Evolutionary conservation across 2,888 invertebrate genomes (phyloP).

Genomic region (Cryptophagus acutangulus): DNA sequence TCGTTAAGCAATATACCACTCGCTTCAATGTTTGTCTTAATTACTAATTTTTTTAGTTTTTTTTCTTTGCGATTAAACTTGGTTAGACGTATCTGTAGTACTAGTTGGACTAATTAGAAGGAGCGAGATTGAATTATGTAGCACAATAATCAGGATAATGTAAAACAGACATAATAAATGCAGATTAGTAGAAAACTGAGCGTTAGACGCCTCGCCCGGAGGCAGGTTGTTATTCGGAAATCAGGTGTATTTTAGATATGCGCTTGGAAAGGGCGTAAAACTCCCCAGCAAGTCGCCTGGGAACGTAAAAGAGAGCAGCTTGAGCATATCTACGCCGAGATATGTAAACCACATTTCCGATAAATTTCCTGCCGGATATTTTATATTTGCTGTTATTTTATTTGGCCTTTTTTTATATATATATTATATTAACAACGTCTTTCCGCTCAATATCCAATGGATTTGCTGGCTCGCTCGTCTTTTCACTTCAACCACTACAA

Average conservation of each 20-base stretch:
- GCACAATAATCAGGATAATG: too few relatives aligned
- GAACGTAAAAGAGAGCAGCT: slow-evolving; percentile 11
- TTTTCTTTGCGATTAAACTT: slow-evolving; percentile 2
- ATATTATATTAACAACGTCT: slow-evolving; percentile 28
- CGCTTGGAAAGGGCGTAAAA: slow-evolving; percentile 5
- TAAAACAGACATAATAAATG: slow-evolving; percentile 9
- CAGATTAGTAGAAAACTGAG: slow-evolving; percentile 7
- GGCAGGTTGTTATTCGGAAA: slow-evolving; percentile 4
- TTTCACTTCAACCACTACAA: too few relatives aligned
- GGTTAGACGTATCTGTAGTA: too few relatives aligned
- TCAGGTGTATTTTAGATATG: slow-evolving; percentile 7
- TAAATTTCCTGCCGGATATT: slow-evolving; percentile 38
- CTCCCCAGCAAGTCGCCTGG: slow-evolving; percentile 5
- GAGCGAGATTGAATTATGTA: too few relatives aligned
- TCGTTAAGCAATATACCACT: slow-evolving; percentile 33
- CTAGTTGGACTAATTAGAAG: too few relatives aligned
- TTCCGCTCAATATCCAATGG: slow-evolving; percentile 28
- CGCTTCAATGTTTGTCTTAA: slow-evolving; percentile 35
- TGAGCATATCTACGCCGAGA: slow-evolving; percentile 19
- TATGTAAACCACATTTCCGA: slow-evolving; percentile 38
- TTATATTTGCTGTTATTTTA: slow-evolving; percentile 35
- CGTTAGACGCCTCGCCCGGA: slow-evolving; percentile 4
- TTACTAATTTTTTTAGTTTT: slow-evolving; percentile 25
- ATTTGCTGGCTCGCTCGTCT: too few relatives aligned
- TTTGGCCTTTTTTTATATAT: slow-evolving; percentile 27